Evolutionary conservation across 2,797 vertebrate species (phyloP), one percentile per base, ranked within the genome.

Genomic region (Protonibea diacanthus): DNA sequence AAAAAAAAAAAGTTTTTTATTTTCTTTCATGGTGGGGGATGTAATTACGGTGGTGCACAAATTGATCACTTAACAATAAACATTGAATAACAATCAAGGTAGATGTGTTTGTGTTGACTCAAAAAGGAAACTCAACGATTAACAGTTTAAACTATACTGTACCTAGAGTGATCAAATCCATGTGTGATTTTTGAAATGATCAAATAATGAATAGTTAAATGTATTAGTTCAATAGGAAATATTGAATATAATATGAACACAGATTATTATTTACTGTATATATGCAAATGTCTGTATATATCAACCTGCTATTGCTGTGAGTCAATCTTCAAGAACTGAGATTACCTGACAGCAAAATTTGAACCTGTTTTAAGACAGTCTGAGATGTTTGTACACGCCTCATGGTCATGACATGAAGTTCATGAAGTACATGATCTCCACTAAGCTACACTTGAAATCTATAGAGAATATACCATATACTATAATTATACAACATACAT

Each of bases 11-110:
- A 15, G 33, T n/a, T 71, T 87, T 83, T 88, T 23, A 53, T 88
- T 90, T 88, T 79, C 71, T 69, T 84, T 74, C 45, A 77, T 27
- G 57, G 44, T 52, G 38, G 67, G 25, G 61, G 66, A 1, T 67
- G 77, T 89, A 85, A 92, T 91, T 89, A 78, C 53, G 51, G 38
- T 42, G 55, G 55, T 38, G 47, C 68, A 52, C 15, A 1, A 75
- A 86, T 81, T 74, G 81, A 91, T 88, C 74, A 78, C 59, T 80
- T 58, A 57, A 82, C 53, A 79, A 86, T 83, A 71, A 87, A 80
- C 71, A 74, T 83, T 84, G 76, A 86, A 87, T 77, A 85, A 86
- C 73, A 61, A 84, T 86, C 65, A 76, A 62, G 56, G 61, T 65
- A 47, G 61, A 75, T 72, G 49, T 55, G 49, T 73, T 86, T 70